These are phyloP conservation scores for Alentia gelatinosa DNA, from an alignment of 2,888 invertebrate species.

Conservation along the genomic window DNA sequence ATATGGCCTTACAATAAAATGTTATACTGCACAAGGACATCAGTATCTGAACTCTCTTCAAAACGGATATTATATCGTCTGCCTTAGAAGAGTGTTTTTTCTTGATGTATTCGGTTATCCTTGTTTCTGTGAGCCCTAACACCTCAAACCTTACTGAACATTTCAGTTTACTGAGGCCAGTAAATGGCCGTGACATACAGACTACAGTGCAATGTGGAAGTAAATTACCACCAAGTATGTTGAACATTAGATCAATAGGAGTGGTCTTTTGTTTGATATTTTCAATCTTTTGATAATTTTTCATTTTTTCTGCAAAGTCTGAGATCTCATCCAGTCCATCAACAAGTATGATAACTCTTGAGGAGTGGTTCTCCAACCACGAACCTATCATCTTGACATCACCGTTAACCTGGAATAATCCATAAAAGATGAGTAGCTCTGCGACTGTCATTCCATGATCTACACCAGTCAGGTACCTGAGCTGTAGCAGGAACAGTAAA, in stretches of 20 bases:
- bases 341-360: not conserved
- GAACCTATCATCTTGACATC: not conserved
- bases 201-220: not conserved
- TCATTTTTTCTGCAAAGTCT: not conserved
- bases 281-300: not conserved
- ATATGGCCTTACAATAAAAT: not conserved
- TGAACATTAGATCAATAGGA: not conserved
- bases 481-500: not conserved
- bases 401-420: not conserved
- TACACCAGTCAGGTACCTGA: not conserved
- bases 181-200: not conserved
- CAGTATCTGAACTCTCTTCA: not conserved
- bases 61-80: not conserved
- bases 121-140: not conserved
- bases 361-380: not conserved
- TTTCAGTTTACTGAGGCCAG: not conserved
- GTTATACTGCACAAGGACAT: not conserved
- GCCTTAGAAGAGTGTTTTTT: not conserved
- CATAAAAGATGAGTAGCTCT: not conserved
- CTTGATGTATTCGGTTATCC: not conserved
- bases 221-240: not conserved
- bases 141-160: not conserved
- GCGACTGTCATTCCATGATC: not conserved
- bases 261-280: not conserved
- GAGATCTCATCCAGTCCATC: not conserved